phyloP scores from a whole-genome alignment of 2,113 vertebrate species.

The Eleginops maclovinus region DNA sequence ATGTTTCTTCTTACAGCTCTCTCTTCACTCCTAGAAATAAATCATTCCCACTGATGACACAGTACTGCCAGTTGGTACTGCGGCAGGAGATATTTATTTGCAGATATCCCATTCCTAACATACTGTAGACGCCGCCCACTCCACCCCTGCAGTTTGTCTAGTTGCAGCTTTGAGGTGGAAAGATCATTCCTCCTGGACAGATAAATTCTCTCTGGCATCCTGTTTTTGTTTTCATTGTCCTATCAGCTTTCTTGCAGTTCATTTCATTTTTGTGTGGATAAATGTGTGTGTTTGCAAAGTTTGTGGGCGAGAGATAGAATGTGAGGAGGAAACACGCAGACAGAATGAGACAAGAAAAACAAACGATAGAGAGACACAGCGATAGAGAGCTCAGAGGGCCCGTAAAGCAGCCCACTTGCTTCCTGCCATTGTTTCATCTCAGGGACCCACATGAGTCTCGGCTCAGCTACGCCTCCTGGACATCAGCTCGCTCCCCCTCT shows the following conservation, averaged over 20 bases:
- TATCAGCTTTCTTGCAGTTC: constrained; percentile 64
- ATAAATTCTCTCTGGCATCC: constrained; percentile 73
- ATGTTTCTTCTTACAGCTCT: constrained; percentile 1
- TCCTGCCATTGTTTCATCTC: constrained; percentile 83
- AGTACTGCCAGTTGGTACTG: too few relatives aligned
- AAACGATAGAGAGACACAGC: constrained; percentile 1
- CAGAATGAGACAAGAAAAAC: constrained; percentile 13
- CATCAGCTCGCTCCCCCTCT: constrained; percentile 37
- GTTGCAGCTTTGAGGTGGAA: constrained; percentile 43
- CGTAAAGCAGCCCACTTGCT: constrained; percentile 65
- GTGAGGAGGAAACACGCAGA: constrained; percentile 12
- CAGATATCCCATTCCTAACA: constrained; percentile 42
- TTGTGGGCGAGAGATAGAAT: constrained; percentile 10
- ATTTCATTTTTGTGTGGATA: constrained; percentile 16
- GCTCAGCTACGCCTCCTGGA: constrained; percentile 40
- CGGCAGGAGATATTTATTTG: constrained; percentile 11
- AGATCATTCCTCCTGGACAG: constrained; percentile 70
- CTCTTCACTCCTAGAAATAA: constrained; percentile 3
- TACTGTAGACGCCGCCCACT: constrained; percentile 16
- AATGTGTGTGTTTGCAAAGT: constrained; percentile 14
- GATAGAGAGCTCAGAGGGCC: constrained; percentile 56
- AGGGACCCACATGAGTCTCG: constrained; percentile 54
- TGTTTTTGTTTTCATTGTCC: constrained; percentile 81
- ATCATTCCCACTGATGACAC: neutral
- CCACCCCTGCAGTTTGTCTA: constrained; percentile 33